Conservation (phyloP, 2,113 vertebrate genomes). For the Stigmatopora argus region DNA sequence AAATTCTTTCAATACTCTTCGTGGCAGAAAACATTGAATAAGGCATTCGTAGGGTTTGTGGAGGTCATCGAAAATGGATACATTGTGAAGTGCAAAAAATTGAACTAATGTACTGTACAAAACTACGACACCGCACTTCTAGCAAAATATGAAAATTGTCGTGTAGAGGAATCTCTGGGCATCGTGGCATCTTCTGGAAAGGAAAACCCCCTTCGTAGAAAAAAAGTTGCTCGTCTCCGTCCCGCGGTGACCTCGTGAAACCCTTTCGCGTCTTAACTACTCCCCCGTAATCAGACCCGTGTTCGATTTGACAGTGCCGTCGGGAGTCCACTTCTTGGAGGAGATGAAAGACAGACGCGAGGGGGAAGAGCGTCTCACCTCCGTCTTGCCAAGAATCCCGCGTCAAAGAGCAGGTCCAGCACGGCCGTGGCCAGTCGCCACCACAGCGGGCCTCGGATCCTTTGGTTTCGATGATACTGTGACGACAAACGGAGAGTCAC, state of each 20-base stretch:
- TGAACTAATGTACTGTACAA: conserved; percentile 68
- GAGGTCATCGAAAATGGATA: conserved; percentile 63
- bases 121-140: conserved; percentile 64
- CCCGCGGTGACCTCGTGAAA: conserved; percentile 64
- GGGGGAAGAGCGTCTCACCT: conserved; percentile 57
- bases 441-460: conserved; percentile 69
- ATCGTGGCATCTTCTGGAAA: conserved; percentile 72
- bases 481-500: conserved; percentile 28
- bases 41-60: conserved; percentile 68
- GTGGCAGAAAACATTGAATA: conserved; percentile 65
- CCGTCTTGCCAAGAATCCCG: conserved; percentile 51
- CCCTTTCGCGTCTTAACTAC: conserved; percentile 16
- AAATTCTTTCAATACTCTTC: conserved; percentile 55
- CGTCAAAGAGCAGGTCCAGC: conserved; percentile 65
- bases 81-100: conserved; percentile 70
- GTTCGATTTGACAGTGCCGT: conserved; percentile 70
- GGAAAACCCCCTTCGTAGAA: conserved; percentile 35
- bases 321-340: conserved; percentile 55
- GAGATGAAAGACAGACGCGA: conserved; percentile 25
- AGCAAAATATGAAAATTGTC: conserved; percentile 67
- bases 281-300: conserved; percentile 62
- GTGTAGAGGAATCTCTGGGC: conserved; percentile 61
- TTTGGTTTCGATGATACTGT: conserved; percentile 76
- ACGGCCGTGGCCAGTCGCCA: conserved; percentile 67
- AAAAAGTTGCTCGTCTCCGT: conserved; percentile 66